phyloP scores from a whole-genome alignment of 2,888 invertebrate genomes.

The Trichogramma dendrolimi region DNA sequence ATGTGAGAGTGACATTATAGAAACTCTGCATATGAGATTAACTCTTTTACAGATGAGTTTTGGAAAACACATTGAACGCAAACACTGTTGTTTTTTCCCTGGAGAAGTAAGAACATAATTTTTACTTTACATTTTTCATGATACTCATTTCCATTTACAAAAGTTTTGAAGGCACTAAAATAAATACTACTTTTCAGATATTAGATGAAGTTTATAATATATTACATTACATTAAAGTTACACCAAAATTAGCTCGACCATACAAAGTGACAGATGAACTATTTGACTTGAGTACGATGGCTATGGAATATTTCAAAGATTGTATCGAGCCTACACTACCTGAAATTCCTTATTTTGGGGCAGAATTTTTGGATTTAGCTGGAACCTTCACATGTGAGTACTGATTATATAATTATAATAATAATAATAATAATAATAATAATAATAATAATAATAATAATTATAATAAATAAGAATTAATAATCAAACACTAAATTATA shows the following conservation, averaged over 20 bases:
- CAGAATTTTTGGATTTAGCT: conserved; percentile 76
- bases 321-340: conserved; percentile 85
- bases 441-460: background rate
- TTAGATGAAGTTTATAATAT: conserved; percentile 88
- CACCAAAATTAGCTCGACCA: conserved; percentile 77
- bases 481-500: too few species aligned
- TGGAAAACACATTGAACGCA: conserved; percentile 89
- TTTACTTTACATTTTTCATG: conserved; percentile 1
- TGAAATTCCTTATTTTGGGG: conserved; percentile 81
- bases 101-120: conserved; percentile 71
- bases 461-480: background rate
- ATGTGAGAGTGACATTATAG: conserved; percentile 88
- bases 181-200: conserved; percentile 60
- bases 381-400: conserved; percentile 65
- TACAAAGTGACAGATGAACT: conserved; percentile 92
- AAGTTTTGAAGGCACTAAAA: background rate
- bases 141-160: background rate
- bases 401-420: background rate
- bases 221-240: conserved; percentile 76
- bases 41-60: conserved; percentile 90
- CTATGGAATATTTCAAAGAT: conserved; percentile 96
- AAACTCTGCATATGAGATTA: conserved; percentile 87
- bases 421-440: background rate
- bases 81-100: conserved; percentile 91
- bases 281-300: conserved; percentile 93